Percentiles rank a stretch among this genome's conserved stretches.
Conservation (phyloP, 2,888 invertebrate species). For the Blastobasis lacticolella region DNA sequence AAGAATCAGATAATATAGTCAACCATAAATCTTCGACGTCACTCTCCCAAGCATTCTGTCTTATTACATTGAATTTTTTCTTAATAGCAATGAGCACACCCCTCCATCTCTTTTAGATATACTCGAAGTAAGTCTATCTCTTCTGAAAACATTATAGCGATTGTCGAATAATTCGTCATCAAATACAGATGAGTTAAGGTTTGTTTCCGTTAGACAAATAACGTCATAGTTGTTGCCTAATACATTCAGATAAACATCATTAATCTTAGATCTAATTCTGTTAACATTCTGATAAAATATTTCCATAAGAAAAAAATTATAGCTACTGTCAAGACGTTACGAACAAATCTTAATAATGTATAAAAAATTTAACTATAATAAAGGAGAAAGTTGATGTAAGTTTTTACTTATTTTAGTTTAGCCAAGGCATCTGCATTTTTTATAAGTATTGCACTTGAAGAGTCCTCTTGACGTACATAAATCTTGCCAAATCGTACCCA, state of each 20-base stretch:
- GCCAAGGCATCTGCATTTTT: neutral
- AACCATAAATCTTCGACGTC: constrained; percentile 15
- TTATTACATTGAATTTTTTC: constrained; percentile 7
- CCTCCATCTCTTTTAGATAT: constrained; percentile 3
- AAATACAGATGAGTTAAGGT: constrained; percentile 4
- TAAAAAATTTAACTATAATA: neutral
- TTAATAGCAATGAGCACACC: constrained; percentile 13
- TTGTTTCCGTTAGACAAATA: constrained; percentile 5
- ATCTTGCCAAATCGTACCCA: constrained; percentile 5
- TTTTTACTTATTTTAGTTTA: neutral
- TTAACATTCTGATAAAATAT: constrained; percentile 7
- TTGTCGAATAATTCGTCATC: constrained; percentile 2
- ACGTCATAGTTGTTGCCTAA: constrained; percentile 2
- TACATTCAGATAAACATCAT: constrained; percentile 2
- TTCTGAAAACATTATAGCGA: constrained; percentile 1
- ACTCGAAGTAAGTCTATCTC: constrained; percentile 1
- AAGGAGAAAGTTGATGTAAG: neutral
- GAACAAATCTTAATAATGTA: neutral
- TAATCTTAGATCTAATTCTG: constrained; percentile 4
- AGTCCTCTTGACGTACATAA: constrained; percentile 2
- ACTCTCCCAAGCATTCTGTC: constrained; percentile 11
- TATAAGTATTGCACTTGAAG: neutral
- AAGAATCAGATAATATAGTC: constrained; percentile 1
- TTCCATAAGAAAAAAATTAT: neutral
- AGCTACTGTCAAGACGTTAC: neutral